Base-by-base conservation (phyloP, 1,140 invertebrate genomes). In the Pseudomyrmex sp. region DNA sequence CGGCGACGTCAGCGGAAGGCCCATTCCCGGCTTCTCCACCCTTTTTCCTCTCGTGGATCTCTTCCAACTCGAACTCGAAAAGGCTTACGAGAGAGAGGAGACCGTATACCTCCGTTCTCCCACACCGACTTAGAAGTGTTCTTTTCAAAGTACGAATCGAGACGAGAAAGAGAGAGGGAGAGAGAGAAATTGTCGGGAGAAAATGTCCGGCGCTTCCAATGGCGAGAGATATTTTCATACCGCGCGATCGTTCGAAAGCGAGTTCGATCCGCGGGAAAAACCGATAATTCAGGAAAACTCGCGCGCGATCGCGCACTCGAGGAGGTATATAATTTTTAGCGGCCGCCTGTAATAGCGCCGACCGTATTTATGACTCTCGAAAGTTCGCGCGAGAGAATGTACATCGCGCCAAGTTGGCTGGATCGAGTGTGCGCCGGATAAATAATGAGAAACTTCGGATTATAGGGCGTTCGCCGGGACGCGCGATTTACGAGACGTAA, bases 1-100 rank as follows among this genome's bases (percentile, higher is more conserved):
- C 77, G 83, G 85, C 87, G 83, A 90, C 89, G 87, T 90, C 85
- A 87, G 89, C 89, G 90, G 87, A 90, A 90, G 87, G 68, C 56
- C 66, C 54, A 59, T 79, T 54, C 65, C 63, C 9, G 77, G 54
- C 52, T 79, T 15, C 59, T 15, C 59, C 15, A 80, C 23, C 76
- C 74, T 84, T 79, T 86, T 80, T 77, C 48, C 68, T 72, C 10
- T 46, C 72, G 48, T 85, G 48, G 79, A 83, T 66, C 72, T 73
- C 56, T 65, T 83, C 61, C 76, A 80, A 72, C 56, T 58, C 46
- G 44, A 62, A 52, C 63, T 79, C 66, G 66, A 80, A 76, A 76
- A 23, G 46, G 44, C 66, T 80, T 72, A 35, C 35, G 35, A 35
- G 5, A 59, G 66, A 9, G 1, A 23, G 26, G 44, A 56, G 35